A percentile compares a stretch with the other conserved stretches of the same genome.
These are phyloP conservation scores for Halyomorpha halys DNA, from an alignment of 1,140 invertebrate genomes.

Conservation along the genomic window DNA sequence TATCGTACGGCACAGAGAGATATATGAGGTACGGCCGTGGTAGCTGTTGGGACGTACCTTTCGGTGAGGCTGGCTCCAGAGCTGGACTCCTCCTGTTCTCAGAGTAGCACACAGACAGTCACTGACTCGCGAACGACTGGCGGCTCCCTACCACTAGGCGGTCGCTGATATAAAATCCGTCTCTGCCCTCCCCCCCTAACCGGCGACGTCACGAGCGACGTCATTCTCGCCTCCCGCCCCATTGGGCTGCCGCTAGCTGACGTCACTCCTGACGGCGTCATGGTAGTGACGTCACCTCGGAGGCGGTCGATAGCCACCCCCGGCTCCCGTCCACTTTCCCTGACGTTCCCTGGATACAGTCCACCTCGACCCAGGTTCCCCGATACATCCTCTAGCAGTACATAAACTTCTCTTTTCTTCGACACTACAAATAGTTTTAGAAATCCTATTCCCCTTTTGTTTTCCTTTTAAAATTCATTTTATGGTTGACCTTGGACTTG, in stretches of 20 bases:
- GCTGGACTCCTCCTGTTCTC: conserved; percentile 3
- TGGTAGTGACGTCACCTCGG: conserved; percentile 8
- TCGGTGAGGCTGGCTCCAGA: conserved; percentile 7
- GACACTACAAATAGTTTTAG: no score
- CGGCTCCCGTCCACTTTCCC: conserved; percentile 2
- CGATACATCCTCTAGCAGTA: no score
- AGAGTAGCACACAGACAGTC: not conserved
- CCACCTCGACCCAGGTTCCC: no score
- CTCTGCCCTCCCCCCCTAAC: conserved; percentile 17
- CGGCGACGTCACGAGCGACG: conserved; percentile 20
- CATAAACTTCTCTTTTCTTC: no score
- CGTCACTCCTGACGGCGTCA: conserved; percentile 14
- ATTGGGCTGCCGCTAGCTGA: conserved; percentile 11
- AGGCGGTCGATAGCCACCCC: conserved; percentile 16
- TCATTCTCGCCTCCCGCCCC: conserved; percentile 10
- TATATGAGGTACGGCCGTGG: not conserved
- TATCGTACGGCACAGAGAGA: not conserved
- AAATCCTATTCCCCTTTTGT: no score
- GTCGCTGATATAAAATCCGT: conserved; percentile 25
- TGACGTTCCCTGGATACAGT: not conserved
- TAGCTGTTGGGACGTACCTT: not conserved
- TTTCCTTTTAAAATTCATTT: no score
- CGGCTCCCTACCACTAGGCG: conserved; percentile 16
- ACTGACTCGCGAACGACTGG: conserved; percentile 23
- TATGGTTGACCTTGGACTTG: no score